A percentile compares a stretch with the other conserved stretches of the same genome.
phyloP scores from a whole-genome alignment of 2,797 vertebrate species.

The Enteromius treurensis region DNA sequence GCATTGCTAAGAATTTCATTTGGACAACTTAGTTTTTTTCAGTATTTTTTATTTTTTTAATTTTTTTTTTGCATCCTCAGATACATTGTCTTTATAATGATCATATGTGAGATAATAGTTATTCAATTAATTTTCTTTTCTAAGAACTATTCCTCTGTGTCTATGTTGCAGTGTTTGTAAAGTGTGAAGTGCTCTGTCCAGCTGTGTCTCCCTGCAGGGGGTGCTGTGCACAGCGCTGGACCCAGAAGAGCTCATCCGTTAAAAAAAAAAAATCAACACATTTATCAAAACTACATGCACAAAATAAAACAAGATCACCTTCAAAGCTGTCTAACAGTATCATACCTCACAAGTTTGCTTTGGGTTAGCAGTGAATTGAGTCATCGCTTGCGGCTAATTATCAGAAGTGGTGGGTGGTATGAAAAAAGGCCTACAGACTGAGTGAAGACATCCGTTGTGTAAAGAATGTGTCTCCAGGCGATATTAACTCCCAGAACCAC shows the following conservation, averaged over 20 bases:
- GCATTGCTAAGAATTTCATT: too few species aligned
- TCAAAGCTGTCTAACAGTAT: constrained; percentile 45
- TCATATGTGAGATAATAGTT: not conserved
- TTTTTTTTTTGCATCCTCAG: too few species aligned
- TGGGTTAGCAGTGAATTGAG: constrained; percentile 71
- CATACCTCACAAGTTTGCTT: constrained; percentile 59
- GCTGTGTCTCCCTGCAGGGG: constrained; percentile 44
- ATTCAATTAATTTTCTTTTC: not conserved
- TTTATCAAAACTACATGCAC: constrained; percentile 48
- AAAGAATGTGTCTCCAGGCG: constrained; percentile 62
- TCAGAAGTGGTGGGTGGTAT: constrained; percentile 68
- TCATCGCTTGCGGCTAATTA: constrained; percentile 73
- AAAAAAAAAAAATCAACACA: constrained; percentile 37
- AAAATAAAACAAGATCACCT: constrained; percentile 47
- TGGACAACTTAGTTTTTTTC: too few species aligned
- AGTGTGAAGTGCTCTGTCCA: constrained; percentile 12
- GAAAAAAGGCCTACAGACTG: constrained; percentile 47
- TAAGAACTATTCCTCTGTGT: constrained; percentile 11
- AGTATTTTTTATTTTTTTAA: too few species aligned
- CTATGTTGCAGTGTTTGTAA: not conserved
- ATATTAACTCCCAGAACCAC: constrained; percentile 66
- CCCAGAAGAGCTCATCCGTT: constrained; percentile 19
- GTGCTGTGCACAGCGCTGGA: constrained; percentile 45
- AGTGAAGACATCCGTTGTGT: constrained; percentile 57
- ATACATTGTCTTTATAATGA: not conserved